Conservation (phyloP, 1,140 invertebrate genomes). For the Ctenoplectra terminalis region DNA sequence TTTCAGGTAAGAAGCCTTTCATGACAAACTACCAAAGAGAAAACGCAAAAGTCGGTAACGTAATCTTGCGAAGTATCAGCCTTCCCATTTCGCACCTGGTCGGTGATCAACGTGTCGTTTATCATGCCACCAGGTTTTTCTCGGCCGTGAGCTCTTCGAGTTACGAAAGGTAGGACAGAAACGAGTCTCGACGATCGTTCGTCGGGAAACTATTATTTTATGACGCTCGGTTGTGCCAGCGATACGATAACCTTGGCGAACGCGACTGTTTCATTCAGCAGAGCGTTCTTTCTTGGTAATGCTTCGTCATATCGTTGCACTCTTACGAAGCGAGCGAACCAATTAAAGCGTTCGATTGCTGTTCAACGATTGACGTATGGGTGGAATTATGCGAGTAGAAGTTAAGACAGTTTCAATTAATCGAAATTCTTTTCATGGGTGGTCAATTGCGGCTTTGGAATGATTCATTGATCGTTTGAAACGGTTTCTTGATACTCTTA, state of each 20-base stretch:
- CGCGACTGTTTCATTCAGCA: conserved; percentile 14
- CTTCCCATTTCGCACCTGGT: conserved; percentile 27
- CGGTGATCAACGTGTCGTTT: conserved; percentile 41
- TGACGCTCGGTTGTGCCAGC: conserved; percentile 7
- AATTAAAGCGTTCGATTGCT: neutral
- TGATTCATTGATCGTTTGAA: neutral
- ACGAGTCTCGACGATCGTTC: neutral
- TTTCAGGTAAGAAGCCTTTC: conserved; percentile 76
- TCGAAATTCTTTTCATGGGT: neutral
- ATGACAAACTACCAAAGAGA: neutral
- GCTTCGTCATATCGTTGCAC: neutral
- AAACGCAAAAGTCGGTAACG: conserved; percentile 12
- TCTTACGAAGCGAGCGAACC: conserved; percentile 1
- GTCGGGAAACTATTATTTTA: conserved; percentile 32
- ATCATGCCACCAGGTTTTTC: conserved; percentile 8
- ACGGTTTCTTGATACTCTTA: neutral
- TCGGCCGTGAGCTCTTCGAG: conserved; percentile 13
- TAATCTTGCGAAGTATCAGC: conserved; percentile 26
- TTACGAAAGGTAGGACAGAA: conserved; percentile 18
- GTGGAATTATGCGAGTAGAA: neutral
- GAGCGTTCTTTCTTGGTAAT: neutral
- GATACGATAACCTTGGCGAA: conserved; percentile 11
- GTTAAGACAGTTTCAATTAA: neutral
- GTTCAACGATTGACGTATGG: neutral
- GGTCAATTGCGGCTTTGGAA: neutral